Base-by-base conservation (phyloP, 2,113 vertebrate species). In the Rhinopomastus cyanomelas region DNA sequence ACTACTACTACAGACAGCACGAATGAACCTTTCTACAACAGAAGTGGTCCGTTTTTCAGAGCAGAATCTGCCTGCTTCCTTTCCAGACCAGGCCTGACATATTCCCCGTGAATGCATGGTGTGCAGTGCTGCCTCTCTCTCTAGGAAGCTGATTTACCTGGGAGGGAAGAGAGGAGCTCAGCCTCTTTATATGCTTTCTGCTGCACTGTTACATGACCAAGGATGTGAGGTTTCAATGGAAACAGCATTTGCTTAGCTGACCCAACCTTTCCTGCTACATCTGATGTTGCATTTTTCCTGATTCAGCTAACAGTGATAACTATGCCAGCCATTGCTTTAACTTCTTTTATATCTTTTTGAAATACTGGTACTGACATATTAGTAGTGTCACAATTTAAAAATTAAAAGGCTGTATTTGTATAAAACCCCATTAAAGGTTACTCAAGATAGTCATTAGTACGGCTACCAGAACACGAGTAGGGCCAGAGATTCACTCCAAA, bases 101-200 rank as follows among this genome's bases (percentile, higher is more conserved):
- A 2, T 19, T 48, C 11, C 46, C 75, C 27, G 2, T 16, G 37
- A 49, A 39, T 55, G n/a, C 62, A 34, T 11, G 29, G 27, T 3
- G 32, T 30, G 16, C 61, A 68, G 57, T 73, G 79, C 42, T 87
- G 74, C 80, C 66, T 49, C 64, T 75, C 53, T 29, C 84, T 76
- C 48, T 25, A 10, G 49, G 53, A 73, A 89, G 48, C 48, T 14
- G 32, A 51, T 46, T 81, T 85, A 94, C 72, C 72, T 89, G 64
- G 23, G 19, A 73, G 32, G 20, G 21, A 44, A 52, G 23, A 3
- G 37, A 32, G 32, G 25, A 37, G 23, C 27, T 23, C 39, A 81
- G 3, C 8, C 1, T 65, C 23, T 13, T n/a, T 30, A 5, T 8
- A 1, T 0, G 3, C 48, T 34, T 77, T 49, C 73, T 84, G 85